These are phyloP conservation scores for Campoplex nolae DNA, from an alignment of 2,888 invertebrate species.

Conservation along the genomic window DNA sequence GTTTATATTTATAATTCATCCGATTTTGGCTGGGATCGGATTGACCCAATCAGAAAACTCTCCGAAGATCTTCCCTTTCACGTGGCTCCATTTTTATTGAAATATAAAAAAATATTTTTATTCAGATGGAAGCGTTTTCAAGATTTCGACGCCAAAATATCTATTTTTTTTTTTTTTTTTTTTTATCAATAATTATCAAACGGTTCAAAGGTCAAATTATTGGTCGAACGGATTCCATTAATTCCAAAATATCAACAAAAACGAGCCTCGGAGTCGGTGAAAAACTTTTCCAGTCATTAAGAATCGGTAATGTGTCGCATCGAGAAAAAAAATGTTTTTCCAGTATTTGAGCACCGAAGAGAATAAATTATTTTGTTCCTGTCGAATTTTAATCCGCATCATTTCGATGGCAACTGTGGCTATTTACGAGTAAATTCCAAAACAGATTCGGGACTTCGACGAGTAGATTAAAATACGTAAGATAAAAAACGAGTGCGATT, in stretches of 20 bases:
- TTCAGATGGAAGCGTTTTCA: neutral
- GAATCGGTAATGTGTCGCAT: neutral
- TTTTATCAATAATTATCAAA: too few species aligned
- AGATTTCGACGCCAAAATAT: neutral
- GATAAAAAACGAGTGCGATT: neutral
- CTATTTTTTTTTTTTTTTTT: too few species aligned
- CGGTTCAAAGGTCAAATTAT: too few species aligned
- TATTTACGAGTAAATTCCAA: too few species aligned
- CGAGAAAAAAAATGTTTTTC: neutral
- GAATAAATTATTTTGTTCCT: neutral
- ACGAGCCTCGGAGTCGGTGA: neutral
- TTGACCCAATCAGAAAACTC: neutral
- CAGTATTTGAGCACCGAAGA: neutral
- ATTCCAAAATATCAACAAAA: neutral
- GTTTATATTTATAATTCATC: too few species aligned
- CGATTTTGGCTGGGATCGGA: neutral
- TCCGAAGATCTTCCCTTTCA: too few species aligned
- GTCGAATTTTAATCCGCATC: too few species aligned
- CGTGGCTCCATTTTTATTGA: too few species aligned
- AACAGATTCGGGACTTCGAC: neutral
- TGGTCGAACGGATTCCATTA: too few species aligned
- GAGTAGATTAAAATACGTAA: neutral
- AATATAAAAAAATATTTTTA: neutral
- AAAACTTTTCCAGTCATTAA: neutral
- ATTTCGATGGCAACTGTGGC: too few species aligned